Base-by-base conservation (phyloP, 2,888 invertebrate genomes). In the Troglohyphantes excavatus region DNA sequence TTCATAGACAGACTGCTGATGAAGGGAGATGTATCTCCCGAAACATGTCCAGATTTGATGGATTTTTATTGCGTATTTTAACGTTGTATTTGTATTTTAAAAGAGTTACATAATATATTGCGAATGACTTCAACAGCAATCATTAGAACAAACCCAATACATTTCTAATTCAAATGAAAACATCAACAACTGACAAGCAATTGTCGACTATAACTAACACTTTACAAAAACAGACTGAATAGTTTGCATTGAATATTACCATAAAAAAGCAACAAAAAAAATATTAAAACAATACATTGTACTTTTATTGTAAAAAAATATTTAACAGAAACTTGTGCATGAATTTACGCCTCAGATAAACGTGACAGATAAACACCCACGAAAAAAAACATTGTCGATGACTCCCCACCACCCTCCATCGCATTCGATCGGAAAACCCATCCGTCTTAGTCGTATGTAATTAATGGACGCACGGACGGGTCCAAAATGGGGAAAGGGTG, bases 391-490 rank as follows among this genome's bases (percentile, higher is more conserved):
- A n/a, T n/a, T 39, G 59, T 61, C 65, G 21, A n/a, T 27, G 21
- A 9, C 67, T 39, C 76, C 76, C 43, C 29, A 27, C 68, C 9
- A 11, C 21, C 13, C 7, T 26, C 73, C 26, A 26, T 84, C 67
- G 21, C n/a, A 65, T 23, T 33, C 75, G 67, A 84, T 84, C 73
- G 75, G 65, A 84, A 84, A 84, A 73, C 65, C 19, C 84, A 84
- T 84, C 84, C 75, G 67, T 84, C 84, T 75, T 33, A 75, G 84
- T 84, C 84, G 65, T 29, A 23, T 33, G 84, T 84, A 84, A 84
- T 84, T 84, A 84, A 84, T 84, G 84, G 65, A 65, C 19, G 83
- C 46, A 46, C 27, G 59, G 46, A 65, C 73, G 39, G 63, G 65
- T 46, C 61, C 23, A 26, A 67, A 61, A 46, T 67, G 29, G 79